Evolutionary conservation across 2,113 vertebrate genomes (phyloP), one percentile per base, ranked within the genome.

Genomic region (Hepsetus odoe): DNA sequence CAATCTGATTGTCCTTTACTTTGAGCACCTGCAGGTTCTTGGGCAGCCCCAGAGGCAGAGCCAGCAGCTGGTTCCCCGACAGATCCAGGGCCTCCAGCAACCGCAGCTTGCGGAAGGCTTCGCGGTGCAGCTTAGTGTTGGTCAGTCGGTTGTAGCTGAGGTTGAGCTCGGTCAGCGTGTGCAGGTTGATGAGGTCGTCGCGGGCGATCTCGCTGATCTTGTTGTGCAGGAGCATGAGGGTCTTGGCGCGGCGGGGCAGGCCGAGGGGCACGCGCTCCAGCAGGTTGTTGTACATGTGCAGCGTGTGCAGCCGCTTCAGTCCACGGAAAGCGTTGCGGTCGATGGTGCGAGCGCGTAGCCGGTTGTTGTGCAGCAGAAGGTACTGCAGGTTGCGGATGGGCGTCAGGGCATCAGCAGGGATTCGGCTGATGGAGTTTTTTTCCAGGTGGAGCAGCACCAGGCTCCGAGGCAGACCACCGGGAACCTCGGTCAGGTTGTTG

Each of bases 141-240:
- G 92, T 96, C 84, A 99, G 92, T 82, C 94, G 95, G 90, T 99
- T 99, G 92, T 98, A 99, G 91, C 97, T 98, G 65, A 99, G 94
- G 88, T 99, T 99, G 77, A 99, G 93, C 87, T 99, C 97, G 1
- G 93, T 96, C 70, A 99, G 92, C 55, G 96, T 95, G 90, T 96
- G 96, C 24, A 97, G 94, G 62, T 92, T 86, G 46, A 92, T 89
- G 56, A 99, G 94, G 89, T 99, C 98, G 2, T 97, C 95, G 35
- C 96, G 96, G 77, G 92, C 92, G 13, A 99, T 95, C 88, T 96
- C 96, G 0, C 92, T 84, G 82, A 99, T 98, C 77, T 89, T 90
- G 86, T 99, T 99, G 85, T 98, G 96, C 30, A 98, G 95, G 59
- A 99, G 90, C 95, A 99, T 97, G 13, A 99, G 94, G 0, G 95